Conservation (phyloP, 2,888 invertebrate species). For the Torymus aiolomorphi region DNA sequence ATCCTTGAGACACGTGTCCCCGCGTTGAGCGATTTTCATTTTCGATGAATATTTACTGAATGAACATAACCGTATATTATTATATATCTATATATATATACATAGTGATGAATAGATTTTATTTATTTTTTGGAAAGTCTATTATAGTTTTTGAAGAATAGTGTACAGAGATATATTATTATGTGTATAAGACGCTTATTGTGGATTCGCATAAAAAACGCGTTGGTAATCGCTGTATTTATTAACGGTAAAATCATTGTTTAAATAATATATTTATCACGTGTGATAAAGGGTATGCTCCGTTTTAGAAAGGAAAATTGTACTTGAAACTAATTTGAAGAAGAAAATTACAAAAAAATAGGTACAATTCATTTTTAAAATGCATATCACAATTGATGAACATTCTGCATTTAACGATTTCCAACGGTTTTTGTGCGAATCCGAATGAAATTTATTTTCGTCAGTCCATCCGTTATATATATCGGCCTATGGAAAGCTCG, state of each 20-base stretch:
- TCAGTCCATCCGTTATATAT: background rate
- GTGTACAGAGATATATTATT: background rate
- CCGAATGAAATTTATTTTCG: slow-evolving; percentile 14
- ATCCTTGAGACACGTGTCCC: slow-evolving; percentile 1
- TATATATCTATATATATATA: too few relatives aligned
- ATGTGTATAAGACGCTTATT: background rate
- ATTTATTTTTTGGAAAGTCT: slow-evolving; percentile 9
- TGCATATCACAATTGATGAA: slow-evolving; percentile 19
- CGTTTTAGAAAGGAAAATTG: too few relatives aligned
- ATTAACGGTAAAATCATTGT: too few relatives aligned
- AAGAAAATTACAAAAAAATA: too few relatives aligned
- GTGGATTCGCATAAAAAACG: background rate
- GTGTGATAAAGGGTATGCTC: too few relatives aligned
- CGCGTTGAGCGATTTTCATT: slow-evolving; percentile 10
- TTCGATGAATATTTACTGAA: slow-evolving; percentile 20
- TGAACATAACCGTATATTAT: too few relatives aligned
- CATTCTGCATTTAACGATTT: background rate
- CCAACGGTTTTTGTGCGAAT: background rate
- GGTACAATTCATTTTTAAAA: slow-evolving; percentile 1
- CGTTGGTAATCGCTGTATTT: too few relatives aligned
- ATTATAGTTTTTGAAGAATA: background rate
- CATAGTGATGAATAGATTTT: background rate
- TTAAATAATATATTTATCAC: too few relatives aligned
- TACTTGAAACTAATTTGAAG: too few relatives aligned
- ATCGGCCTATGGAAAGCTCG: slow-evolving; percentile 30